Evolutionary conservation across 2,797 vertebrate genomes (phyloP), one percentile per base, ranked within the genome.

Genomic region (Epinephelus coioides): DNA sequence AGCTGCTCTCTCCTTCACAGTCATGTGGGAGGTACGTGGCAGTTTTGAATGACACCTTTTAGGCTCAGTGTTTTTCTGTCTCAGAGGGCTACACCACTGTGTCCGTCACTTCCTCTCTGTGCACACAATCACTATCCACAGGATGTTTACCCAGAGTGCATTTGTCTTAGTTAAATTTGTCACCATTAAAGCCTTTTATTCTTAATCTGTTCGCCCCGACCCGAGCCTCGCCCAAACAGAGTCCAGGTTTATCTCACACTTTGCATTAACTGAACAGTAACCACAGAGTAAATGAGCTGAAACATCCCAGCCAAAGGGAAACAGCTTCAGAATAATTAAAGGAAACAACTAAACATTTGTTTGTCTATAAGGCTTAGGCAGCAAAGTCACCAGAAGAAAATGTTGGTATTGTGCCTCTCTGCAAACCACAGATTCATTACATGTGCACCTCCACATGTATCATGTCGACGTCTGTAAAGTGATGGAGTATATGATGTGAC

Each of bases 31-130:
- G 76, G 85, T 19, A 38, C 13, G 1, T 79, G 85, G 56, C 83
- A 80, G 78, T 86, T 84, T 75, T 75, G 73, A 82, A 73, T 80
- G 86, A 84, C 83, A 85, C 85, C 78, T 84, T 84, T 73, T 63
- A 86, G 59, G 76, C 78, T 79, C 69, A 0, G 55, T 76, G 38
- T 76, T 78, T 76, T 64, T 74, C 67, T 53, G 60, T 82, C 66
- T 81, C 59, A 0, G 10, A 56, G 57, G 40, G 18, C 30, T 15
- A 27, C 21, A 13, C 25, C 7, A 55, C 66, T 13, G 61, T 43
- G 70, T 79, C 76, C 70, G 34, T 89, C 83, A 73, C 69, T 72
- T 53, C 67, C 54, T n/a, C 38, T 77, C 78, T 46, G 53, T 21
- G 43, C 34, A 17, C 44, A 47, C 15, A 56, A n/a, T 49, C 38